Base-by-base conservation (phyloP, 2,888 invertebrate species). In the Epirrhoe alternata region DNA sequence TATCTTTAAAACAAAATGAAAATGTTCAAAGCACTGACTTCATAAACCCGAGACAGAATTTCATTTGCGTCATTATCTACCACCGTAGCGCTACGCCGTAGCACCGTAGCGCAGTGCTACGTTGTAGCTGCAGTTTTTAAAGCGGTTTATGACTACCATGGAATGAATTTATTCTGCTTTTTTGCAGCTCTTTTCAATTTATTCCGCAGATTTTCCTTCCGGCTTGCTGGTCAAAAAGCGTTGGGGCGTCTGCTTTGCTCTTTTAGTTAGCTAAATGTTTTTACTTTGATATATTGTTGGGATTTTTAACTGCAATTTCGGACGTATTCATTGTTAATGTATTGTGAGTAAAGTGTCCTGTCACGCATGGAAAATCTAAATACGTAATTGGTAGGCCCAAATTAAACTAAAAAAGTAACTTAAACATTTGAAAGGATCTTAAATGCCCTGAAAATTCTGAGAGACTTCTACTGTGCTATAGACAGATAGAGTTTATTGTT, bases 81-180 rank as follows among this genome's bases (percentile, higher is more conserved):
- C 54, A 50, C 53, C 56, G 57, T 64, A 64, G 58, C 53, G n/a
- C 64, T 66, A 63, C 62, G 56, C 16, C 59, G 60, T 60, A 64
- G 61, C 64, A 38, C 45, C 64, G 68, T 64, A 65, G 59, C 51
- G 33, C 51, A 51, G 49, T 65, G 64, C 64, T 68, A 68, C 68
- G 65, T 8, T 62, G 62, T 68, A 65, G 61, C 68, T 60, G 64
- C 54, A 54, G 38, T 45, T 58, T 64, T 49, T 7, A n/a, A 53
- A 64, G 49, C 64, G 42, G 33, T 49, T 55, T 60, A 59, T 49
- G 59, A 54, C 59, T 64, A 55, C 42, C 24, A 56, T 50, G 53
- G 56, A 65, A 50, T 38, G 45, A 33, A 55, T 56, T 51, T 31
- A 55, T 45, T 65, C 24, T 47, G 30, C 60, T 56, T 64, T 62